Evolutionary conservation across 2,113 vertebrate genomes (phyloP), one percentile per base, ranked within the genome.

Genomic region (Pteropus alecto): DNA sequence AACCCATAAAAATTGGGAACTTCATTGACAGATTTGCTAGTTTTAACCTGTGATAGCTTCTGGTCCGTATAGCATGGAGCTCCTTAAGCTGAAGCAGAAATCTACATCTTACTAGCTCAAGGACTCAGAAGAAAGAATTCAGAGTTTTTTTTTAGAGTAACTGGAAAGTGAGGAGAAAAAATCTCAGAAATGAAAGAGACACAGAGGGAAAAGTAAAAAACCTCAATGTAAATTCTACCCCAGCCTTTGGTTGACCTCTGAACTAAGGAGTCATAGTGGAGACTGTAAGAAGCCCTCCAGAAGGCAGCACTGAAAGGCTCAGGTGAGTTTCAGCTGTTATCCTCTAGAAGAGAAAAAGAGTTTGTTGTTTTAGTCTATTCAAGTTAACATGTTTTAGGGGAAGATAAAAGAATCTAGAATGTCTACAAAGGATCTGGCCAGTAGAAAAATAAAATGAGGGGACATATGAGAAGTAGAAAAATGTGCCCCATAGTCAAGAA

Each of bases 181-280:
- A 46, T 41, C 6, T 18, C 2, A 41, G 26, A 51, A 82, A 83
- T 14, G 13, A 46, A 68, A n/a, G 8, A 79, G 33, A 9, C 1
- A 70, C 10, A n/a, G 24, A 24, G 2, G 1, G 0, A 12, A 3
- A 41, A 38, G 19, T 24, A 26, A 1, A 43, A 77, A 24, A 46
- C 41, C 10, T 48, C 3, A 16, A 71, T 87, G 6, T 56, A 48
- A 87, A 26, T 71, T 79, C 14, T 19, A 28, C 12, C 11, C 14
- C 54, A 48, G 19, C 5, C 22, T 43, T 90, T 73, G 26, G 65
- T 11, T 51, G 56, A 43, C 9, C 51, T 35, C 28, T 78, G 22
- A 43, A 54, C 3, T 35, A 60, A 43, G 9, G 18, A 38, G 24
- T 1, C 0, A 8, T 7, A 11, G 5, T 15, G 3, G 15, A 65